Evolutionary conservation across 2,113 vertebrate species (phyloP).

Genomic region (Dasyprocta punctata): DNA sequence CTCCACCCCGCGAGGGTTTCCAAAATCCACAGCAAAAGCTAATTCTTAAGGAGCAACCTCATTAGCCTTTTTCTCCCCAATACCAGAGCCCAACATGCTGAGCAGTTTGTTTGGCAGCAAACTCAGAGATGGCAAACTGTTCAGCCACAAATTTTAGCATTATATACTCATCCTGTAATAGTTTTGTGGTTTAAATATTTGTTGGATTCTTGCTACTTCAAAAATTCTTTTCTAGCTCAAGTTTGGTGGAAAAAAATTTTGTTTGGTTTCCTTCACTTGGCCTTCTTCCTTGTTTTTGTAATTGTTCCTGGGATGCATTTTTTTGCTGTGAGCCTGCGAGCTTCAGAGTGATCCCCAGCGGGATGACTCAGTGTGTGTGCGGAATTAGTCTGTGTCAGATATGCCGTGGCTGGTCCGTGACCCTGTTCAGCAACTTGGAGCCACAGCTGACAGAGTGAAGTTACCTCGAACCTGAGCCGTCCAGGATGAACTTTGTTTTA

Average conservation of each 20-base stretch:
- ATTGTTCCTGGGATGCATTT: conserved; percentile 42
- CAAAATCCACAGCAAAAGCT: neutral
- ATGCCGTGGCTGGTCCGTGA: neutral
- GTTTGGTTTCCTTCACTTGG: conserved; percentile 53
- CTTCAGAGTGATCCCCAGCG: conserved; percentile 20
- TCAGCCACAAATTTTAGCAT: neutral
- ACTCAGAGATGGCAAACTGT: neutral
- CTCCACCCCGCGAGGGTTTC: neutral
- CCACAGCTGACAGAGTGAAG: neutral
- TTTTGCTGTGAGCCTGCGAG: neutral
- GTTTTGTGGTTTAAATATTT: conserved; percentile 62
- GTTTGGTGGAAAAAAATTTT: neutral
- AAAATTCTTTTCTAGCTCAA: conserved; percentile 44
- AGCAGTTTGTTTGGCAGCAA: neutral
- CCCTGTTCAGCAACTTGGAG: neutral
- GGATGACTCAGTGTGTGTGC: neutral
- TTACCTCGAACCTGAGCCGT: neutral
- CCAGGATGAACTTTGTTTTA: neutral
- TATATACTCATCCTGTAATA: neutral
- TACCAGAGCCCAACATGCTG: neutral
- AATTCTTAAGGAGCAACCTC: neutral
- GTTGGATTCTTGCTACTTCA: conserved; percentile 59
- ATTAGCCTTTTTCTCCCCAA: neutral
- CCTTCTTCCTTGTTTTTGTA: conserved; percentile 17
- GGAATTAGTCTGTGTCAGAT: neutral